Evolutionary conservation across 1,140 invertebrate species (phyloP).

Genomic region (Formica exsecta): DNA sequence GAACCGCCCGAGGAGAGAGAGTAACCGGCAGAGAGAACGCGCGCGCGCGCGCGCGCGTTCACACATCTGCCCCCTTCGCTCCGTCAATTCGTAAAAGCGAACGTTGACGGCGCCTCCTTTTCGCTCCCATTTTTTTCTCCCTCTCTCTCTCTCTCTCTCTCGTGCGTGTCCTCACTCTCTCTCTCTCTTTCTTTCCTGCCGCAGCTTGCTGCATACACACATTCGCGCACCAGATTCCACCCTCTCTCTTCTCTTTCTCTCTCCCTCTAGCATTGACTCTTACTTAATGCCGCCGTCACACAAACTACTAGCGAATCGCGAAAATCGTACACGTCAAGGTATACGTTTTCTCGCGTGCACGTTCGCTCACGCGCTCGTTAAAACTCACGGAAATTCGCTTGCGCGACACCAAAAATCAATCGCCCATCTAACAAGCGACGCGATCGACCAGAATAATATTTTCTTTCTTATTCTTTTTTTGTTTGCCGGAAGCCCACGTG

Average conservation of each 20-base stretch:
- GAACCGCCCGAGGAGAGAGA: slow-evolving; percentile 56
- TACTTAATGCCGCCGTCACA: slow-evolving; percentile 32
- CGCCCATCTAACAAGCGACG: slow-evolving; percentile 58
- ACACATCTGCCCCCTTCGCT: slow-evolving; percentile 58
- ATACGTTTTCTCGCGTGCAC: slow-evolving; percentile 24
- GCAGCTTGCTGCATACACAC: background rate
- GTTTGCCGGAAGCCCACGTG: slow-evolving; percentile 39
- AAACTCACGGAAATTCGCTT: background rate
- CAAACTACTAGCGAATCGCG: slow-evolving; percentile 3
- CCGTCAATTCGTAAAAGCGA: slow-evolving; percentile 65
- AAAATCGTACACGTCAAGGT: slow-evolving; percentile 2
- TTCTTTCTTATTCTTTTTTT: background rate
- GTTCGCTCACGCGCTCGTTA: background rate
- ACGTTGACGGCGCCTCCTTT: slow-evolving; percentile 57
- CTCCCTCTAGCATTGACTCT: slow-evolving; percentile 14
- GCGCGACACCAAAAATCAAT: slow-evolving; percentile 73
- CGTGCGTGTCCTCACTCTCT: background rate
- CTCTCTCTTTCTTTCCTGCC: background rate
- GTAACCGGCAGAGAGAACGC: slow-evolving; percentile 53
- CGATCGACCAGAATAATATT: slow-evolving; percentile 10
- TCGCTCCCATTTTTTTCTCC: slow-evolving; percentile 1
- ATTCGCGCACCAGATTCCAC: background rate
- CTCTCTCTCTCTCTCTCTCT: background rate
- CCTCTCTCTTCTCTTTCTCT: background rate
- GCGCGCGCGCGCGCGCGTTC: slow-evolving; percentile 20